Base-by-base conservation (phyloP, 2,113 vertebrate genomes). In the Syngnathus scovelli region DNA sequence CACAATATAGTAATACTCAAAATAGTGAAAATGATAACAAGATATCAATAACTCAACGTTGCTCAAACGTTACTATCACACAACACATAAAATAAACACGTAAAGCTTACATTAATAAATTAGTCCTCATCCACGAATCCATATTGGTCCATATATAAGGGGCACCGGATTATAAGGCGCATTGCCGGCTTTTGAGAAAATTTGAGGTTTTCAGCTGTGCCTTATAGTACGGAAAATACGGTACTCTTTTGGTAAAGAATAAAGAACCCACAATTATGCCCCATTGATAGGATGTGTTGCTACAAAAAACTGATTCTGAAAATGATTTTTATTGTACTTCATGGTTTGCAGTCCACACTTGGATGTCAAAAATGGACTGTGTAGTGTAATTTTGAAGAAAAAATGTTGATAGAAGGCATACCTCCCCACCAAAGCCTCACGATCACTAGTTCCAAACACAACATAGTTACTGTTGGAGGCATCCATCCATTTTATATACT, bases 251-350 rank as follows among this genome's bases (percentile, higher is more conserved):
- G 56, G 73, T 63, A 48, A 51, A 48, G 55, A 51, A 74, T 72
- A 69, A 80, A 79, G 79, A 69, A 77, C n/a, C 59, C 15, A 46
- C 2, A 54, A 56, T 69, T 70, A 72, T 69, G 70, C 71, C 80
- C 81, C 27, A n/a, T 33, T 33, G 27, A 33, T 33, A 33, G 27
- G 27, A 33, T 33, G 27, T 33, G 27, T 33, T 33, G 27, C 3
- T 33, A 33, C 27, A 33, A n/a, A 61, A 61, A 48, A 61, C 13
- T 58, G 27, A 33, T 33, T 33, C 27, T 33, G 2, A 52, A 52
- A 52, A 6, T 36, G 23, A 36, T 33, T 33, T 33, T 33, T 33
- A 33, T 33, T 33, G 27, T 33, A 33, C 27, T 56, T n/a, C 23
- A 33, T 33, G 12, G 23, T 12, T 12, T 33, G 2, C 11, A 56